A percentile compares a stretch with the other conserved stretches of the same genome.
phyloP scores from a whole-genome alignment of 1,140 invertebrate species.

The Aricia agestis region DNA sequence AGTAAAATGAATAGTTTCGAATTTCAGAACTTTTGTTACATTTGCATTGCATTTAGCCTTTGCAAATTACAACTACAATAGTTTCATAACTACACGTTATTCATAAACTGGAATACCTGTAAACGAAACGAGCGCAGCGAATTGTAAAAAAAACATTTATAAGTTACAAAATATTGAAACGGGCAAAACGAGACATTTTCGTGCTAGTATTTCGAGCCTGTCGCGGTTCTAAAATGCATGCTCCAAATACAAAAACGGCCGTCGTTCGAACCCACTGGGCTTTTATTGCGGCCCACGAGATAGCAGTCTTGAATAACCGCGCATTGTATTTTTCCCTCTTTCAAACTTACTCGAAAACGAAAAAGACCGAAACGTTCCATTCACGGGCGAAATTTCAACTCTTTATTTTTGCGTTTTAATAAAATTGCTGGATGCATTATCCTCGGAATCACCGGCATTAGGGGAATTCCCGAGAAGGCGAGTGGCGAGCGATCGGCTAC shows the following conservation, averaged over 20 bases:
- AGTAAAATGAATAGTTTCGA: background rate
- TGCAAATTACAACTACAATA: background rate
- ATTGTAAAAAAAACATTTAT: background rate
- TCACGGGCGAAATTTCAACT: constrained; percentile 13
- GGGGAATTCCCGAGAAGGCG: background rate
- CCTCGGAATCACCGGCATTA: background rate
- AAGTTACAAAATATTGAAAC: constrained; percentile 15
- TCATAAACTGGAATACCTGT: background rate
- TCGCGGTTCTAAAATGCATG: constrained; percentile 55
- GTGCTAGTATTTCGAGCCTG: constrained; percentile 23
- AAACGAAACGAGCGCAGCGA: background rate
- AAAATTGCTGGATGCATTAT: background rate
- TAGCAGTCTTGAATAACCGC: constrained; percentile 35
- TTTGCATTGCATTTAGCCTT: background rate
- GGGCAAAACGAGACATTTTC: constrained; percentile 16
- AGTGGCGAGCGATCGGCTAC: constrained; percentile 19
- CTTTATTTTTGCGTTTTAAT: constrained; percentile 12
- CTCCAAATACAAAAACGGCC: constrained; percentile 44
- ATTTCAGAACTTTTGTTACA: background rate
- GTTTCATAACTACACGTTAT: background rate
- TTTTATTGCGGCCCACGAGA: constrained; percentile 49
- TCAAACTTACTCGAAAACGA: constrained; percentile 19
- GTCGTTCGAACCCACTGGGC: constrained; percentile 41
- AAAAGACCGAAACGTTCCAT: constrained; percentile 17
- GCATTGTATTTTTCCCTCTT: constrained; percentile 26